phyloP scores from a whole-genome alignment of 2,113 vertebrate genomes.

The Lota lota region DNA sequence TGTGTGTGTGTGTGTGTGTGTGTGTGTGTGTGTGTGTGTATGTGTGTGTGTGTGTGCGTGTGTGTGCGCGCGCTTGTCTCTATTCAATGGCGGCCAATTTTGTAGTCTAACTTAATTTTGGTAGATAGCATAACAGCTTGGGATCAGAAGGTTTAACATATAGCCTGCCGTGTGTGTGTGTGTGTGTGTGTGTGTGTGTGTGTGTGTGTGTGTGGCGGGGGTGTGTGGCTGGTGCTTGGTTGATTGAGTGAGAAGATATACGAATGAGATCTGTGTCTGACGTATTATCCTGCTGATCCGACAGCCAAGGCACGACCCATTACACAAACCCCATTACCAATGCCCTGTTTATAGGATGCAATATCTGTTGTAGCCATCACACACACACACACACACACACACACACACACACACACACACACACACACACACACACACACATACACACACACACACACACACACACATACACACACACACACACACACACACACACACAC shows the following conservation, averaged over 20 bases:
- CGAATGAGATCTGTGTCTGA: constrained; percentile 10
- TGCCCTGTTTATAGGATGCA: constrained; percentile 1
- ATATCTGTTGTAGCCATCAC: constrained; percentile 25
- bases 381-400: constrained; percentile 3
- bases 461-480: constrained; percentile 3
- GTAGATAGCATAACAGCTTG: background rate
- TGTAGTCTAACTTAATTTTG: background rate
- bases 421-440: background rate
- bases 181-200: constrained; percentile 2
- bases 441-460: too few relatives aligned
- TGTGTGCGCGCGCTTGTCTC: background rate
- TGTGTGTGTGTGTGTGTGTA: background rate
- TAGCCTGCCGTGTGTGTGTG: background rate
- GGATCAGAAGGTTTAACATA: background rate
- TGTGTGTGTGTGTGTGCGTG: background rate
- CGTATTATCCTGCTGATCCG: constrained; percentile 42
- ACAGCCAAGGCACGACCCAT: constrained; percentile 38
- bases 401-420: constrained; percentile 3
- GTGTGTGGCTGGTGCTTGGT: background rate
- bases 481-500: constrained; percentile 2
- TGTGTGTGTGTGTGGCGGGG: constrained; percentile 8
- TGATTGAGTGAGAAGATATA: constrained; percentile 9
- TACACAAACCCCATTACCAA: constrained; percentile 44
- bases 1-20: constrained; percentile 5
- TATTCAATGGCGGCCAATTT: background rate